Evolutionary conservation across 2,797 vertebrate genomes (phyloP).

Genomic region (Phylloscopus collybita): DNA sequence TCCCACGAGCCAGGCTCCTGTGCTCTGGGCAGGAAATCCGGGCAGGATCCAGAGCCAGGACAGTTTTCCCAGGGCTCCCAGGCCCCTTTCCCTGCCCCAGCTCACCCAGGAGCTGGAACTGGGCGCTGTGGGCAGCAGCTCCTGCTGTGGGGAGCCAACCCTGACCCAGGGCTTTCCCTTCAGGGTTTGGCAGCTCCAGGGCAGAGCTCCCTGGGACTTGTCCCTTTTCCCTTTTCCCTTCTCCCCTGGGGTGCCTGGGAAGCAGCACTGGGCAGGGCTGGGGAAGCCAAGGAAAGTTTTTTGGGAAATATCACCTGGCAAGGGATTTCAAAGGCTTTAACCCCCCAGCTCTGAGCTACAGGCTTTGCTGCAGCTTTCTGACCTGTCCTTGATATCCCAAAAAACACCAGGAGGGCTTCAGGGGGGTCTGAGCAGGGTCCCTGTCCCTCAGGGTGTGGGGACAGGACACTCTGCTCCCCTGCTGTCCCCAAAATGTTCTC

Average conservation of each 20-base stretch:
- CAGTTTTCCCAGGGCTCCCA: not conserved
- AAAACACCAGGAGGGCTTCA: not conserved
- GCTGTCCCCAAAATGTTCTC: not conserved
- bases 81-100: not conserved
- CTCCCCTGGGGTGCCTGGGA: not conserved
- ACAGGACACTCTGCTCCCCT: fast-evolving
- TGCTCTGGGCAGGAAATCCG: conserved; percentile 28
- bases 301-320: not conserved
- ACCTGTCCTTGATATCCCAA: not conserved
- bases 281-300: not conserved
- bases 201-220: not conserved
- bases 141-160: no score
- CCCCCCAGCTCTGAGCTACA: not conserved
- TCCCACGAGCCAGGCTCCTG: conserved; percentile 44
- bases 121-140: not conserved
- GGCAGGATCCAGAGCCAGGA: not conserved
- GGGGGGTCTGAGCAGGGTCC: fast-evolving
- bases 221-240: not conserved
- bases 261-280: not conserved
- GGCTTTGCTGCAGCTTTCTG: not conserved
- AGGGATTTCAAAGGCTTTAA: not conserved
- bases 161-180: not conserved
- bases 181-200: not conserved
- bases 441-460: not conserved
- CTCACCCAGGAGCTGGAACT: not conserved